Conservation (phyloP, 1,140 invertebrate species). For the Batillaria attramentaria region DNA sequence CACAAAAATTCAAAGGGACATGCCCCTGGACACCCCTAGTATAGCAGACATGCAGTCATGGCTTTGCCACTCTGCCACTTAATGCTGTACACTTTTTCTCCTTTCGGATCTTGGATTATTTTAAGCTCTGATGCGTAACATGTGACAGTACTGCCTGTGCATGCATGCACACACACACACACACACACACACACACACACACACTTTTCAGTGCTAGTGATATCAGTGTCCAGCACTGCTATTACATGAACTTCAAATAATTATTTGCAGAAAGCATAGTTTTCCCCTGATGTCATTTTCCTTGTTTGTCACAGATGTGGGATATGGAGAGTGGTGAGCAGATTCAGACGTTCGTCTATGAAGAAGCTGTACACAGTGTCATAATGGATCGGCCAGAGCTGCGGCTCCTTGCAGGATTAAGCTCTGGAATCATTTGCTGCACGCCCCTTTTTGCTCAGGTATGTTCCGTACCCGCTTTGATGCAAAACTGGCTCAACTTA, state of each 20-base stretch:
- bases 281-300: background rate
- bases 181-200: background rate
- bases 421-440: conserved; percentile 80
- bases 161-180: background rate
- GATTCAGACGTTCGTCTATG: conserved; percentile 83
- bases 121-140: background rate
- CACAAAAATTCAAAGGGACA: background rate
- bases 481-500: background rate
- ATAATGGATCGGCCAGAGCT: conserved; percentile 81
- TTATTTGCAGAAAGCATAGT: background rate
- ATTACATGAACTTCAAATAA: background rate
- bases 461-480: background rate
- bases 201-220: background rate
- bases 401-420: conserved; percentile 81
- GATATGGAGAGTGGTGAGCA: conserved; percentile 79
- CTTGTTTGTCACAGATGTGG: conserved; percentile 73
- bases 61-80: too few relatives aligned
- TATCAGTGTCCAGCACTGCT: background rate
- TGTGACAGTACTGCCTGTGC: background rate
- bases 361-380: conserved; percentile 80
- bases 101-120: too few relatives aligned
- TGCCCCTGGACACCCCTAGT: too few relatives aligned
- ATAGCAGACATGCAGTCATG: too few relatives aligned
- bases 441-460: conserved; percentile 77
- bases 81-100: too few relatives aligned